These are phyloP conservation scores for Bos javanicus DNA, from an alignment of 2,113 vertebrate species.

Conservation along the genomic window DNA sequence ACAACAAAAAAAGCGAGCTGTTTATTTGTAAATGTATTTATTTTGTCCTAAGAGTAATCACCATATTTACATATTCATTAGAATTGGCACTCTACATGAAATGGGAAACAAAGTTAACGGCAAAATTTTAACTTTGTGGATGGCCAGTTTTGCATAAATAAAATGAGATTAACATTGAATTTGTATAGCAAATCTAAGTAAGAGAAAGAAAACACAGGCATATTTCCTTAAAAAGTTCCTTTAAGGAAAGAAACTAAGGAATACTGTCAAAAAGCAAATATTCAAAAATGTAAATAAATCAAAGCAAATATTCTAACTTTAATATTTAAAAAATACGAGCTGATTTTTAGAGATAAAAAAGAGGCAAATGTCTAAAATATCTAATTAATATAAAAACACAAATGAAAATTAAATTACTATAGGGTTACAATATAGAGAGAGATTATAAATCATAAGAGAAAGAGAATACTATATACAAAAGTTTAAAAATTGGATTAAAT, in stretches of 20 bases:
- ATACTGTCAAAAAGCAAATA: conserved; percentile 44
- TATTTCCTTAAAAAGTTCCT: conserved; percentile 20
- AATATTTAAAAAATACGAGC: conserved; percentile 1
- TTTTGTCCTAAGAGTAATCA: conserved; percentile 59
- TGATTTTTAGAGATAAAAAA: neutral
- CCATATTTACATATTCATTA: conserved; percentile 66
- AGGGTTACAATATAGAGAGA: neutral
- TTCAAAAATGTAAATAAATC: conserved; percentile 45
- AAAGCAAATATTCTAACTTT: conserved; percentile 30
- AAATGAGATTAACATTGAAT: conserved; percentile 50
- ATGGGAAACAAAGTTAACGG: conserved; percentile 46
- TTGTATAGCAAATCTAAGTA: conserved; percentile 24
- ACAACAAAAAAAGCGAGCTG: conserved; percentile 7
- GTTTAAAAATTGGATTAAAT: neutral
- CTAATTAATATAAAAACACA: neutral
- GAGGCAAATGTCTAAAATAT: neutral
- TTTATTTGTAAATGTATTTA: conserved; percentile 59
- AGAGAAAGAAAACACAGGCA: neutral
- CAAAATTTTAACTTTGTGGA: conserved; percentile 61
- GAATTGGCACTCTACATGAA: conserved; percentile 32
- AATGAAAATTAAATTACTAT: conserved; percentile 27
- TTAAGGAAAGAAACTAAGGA: conserved; percentile 37
- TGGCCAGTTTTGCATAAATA: conserved; percentile 61
- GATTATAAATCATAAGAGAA: neutral
- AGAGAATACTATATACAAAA: neutral